phyloP scores from a whole-genome alignment of 2,888 invertebrate genomes.

The Thymelicus lineola region DNA sequence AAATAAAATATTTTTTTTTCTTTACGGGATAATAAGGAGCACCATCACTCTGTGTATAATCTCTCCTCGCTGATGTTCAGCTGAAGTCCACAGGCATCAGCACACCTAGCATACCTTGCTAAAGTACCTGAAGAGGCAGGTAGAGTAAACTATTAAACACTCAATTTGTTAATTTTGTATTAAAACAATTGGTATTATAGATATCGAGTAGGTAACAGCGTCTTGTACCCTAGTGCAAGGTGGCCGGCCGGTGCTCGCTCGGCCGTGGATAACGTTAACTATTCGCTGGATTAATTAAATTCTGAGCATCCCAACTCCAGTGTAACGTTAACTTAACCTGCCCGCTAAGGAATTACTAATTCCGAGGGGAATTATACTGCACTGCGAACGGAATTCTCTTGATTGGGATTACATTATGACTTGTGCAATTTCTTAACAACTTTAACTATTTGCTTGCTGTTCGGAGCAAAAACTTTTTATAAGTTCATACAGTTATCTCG shows the following conservation, averaged over 20 bases:
- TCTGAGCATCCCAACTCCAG: slow-evolving; percentile 51
- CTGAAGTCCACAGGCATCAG: no score
- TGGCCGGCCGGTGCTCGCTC: slow-evolving; percentile 54
- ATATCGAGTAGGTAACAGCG: slow-evolving; percentile 25
- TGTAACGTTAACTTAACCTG: slow-evolving; percentile 55
- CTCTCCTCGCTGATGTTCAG: no score
- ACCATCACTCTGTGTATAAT: no score
- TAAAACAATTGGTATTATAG: not conserved
- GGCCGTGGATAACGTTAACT: slow-evolving; percentile 54
- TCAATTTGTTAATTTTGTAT: no score
- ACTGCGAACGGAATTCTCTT: slow-evolving; percentile 25
- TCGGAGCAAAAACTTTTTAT: no score
- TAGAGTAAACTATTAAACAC: no score
- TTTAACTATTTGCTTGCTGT: no score
- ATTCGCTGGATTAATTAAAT: slow-evolving; percentile 68
- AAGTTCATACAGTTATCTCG: no score
- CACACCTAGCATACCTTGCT: no score
- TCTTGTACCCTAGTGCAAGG: slow-evolving; percentile 47
- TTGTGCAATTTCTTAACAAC: not conserved
- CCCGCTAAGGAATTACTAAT: slow-evolving; percentile 38
- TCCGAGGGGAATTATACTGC: slow-evolving; percentile 42
- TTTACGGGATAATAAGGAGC: no score
- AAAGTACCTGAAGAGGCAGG: no score
- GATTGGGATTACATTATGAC: slow-evolving; percentile 16
- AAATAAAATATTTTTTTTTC: no score